phyloP scores from a whole-genome alignment of 2,797 vertebrate species.

The Rhabdomys pumilio region DNA sequence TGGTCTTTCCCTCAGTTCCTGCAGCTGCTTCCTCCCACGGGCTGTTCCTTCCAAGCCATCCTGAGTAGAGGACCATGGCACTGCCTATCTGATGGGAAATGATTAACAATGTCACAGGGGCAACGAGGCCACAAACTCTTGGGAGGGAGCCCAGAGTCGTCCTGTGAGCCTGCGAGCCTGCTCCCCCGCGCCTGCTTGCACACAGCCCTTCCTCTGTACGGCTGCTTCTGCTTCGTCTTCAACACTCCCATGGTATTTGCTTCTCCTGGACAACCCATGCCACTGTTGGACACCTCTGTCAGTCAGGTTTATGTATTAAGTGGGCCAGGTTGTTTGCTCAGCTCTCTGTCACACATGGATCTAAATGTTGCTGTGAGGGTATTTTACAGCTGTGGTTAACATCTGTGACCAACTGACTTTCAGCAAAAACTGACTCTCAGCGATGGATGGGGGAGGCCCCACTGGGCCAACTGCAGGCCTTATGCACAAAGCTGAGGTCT shows the following conservation, averaged over 20 bases:
- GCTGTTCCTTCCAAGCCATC: neutral
- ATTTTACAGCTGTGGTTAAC: neutral
- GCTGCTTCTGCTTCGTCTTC: neutral
- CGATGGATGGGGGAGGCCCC: neutral
- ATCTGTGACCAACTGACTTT: neutral
- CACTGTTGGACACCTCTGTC: too few species aligned
- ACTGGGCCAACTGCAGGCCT: neutral
- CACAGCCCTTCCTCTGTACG: rapidly evolving
- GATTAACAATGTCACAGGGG: neutral
- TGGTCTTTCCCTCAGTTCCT: neutral
- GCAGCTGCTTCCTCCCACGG: neutral
- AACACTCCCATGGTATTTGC: neutral
- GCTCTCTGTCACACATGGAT: neutral
- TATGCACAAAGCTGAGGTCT: neutral
- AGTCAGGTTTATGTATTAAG: neutral
- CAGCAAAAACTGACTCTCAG: neutral
- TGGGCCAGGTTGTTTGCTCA: neutral
- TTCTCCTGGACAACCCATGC: neutral
- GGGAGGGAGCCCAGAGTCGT: neutral
- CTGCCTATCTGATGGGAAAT: neutral
- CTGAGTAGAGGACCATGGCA: neutral
- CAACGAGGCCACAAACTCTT: neutral
- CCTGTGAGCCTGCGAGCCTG: neutral
- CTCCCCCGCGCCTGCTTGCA: neutral
- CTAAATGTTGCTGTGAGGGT: neutral